Conservation (phyloP, 1,140 invertebrate species). For the Drosophila burlai region DNA sequence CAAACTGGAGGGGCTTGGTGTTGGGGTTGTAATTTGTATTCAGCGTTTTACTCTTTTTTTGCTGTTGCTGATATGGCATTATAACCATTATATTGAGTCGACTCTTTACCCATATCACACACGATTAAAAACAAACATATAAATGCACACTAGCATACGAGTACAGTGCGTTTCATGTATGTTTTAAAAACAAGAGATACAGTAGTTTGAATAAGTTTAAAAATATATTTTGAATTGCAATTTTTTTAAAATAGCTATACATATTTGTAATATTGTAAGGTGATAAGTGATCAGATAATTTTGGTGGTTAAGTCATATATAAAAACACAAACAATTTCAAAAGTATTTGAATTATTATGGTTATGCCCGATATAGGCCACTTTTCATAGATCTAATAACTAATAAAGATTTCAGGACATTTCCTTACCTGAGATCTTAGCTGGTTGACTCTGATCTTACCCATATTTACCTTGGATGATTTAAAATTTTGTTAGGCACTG, state of each 20-base stretch:
- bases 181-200: not conserved
- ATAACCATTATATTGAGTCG: slow-evolving; percentile 70
- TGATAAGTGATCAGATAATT: not conserved
- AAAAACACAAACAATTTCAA: not conserved
- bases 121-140: slow-evolving; percentile 38
- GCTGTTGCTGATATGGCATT: slow-evolving; percentile 76
- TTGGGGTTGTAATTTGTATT: slow-evolving; percentile 75
- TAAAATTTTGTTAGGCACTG: slow-evolving; percentile 23
- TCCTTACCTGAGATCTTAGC: not conserved
- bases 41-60: slow-evolving; percentile 62
- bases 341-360: not conserved
- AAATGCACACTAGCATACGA: slow-evolving; percentile 37
- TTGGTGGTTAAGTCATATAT: not conserved
- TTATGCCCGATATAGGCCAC: not conserved
- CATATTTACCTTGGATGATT: not conserved
- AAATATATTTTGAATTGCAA: not conserved
- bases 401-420: not conserved
- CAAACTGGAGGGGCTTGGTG: slow-evolving; percentile 35
- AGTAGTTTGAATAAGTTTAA: not conserved
- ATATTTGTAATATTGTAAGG: not conserved
- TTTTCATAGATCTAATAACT: not conserved
- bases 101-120: slow-evolving; percentile 44
- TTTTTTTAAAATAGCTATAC: not conserved
- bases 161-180: slow-evolving; percentile 30
- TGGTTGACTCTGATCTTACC: not conserved